A percentile compares a stretch with the other conserved stretches of the same genome.
These are phyloP conservation scores for Melanocharis versteri DNA, from an alignment of 2,113 vertebrate genomes.

Conservation along the genomic window DNA sequence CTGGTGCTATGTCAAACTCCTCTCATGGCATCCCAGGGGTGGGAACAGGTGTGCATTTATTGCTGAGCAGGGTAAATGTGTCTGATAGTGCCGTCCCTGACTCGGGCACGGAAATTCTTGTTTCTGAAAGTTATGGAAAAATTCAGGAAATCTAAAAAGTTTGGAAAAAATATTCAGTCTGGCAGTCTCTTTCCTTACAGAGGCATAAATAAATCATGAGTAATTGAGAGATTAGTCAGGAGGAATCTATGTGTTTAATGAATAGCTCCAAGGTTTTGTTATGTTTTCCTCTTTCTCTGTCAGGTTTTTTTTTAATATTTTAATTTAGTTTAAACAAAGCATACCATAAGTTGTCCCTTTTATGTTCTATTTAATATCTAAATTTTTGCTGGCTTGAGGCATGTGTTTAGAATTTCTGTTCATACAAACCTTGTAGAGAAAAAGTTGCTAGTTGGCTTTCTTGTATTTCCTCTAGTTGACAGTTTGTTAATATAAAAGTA, in stretches of 20 bases:
- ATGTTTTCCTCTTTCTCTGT: background rate
- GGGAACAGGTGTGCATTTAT: background rate
- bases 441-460: background rate
- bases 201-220: background rate
- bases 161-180: background rate
- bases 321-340: background rate
- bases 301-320: background rate
- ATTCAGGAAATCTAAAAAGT: background rate
- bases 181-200: background rate
- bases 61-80: background rate
- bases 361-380: background rate
- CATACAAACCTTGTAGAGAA: background rate
- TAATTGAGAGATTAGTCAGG: background rate
- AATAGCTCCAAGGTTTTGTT: background rate
- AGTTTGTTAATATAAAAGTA: conserved; percentile 34
- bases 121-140: background rate
- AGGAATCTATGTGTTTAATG: background rate
- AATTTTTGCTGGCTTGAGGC: background rate
- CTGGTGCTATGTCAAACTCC: background rate
- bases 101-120: background rate
- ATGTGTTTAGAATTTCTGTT: background rate
- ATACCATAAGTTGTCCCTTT: background rate
- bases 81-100: background rate
- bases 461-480: background rate
- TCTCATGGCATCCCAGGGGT: background rate